Conservation (phyloP, 23 tunicate species). For the Phallusia fumigata region DNA sequence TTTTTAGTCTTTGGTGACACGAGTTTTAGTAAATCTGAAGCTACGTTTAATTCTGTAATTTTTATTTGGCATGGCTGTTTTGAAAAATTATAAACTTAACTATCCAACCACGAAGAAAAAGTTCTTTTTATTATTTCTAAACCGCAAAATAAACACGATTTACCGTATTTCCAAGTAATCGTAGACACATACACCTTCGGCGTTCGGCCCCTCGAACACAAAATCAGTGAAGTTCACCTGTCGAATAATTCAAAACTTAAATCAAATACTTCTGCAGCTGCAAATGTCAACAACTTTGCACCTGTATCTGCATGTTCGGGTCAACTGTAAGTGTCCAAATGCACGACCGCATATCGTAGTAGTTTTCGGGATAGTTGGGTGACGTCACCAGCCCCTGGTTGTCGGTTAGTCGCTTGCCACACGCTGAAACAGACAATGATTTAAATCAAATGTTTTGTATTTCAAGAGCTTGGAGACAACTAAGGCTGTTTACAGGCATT, state of each 20-base stretch:
- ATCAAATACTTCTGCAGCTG: too few species aligned
- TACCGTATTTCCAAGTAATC: constrained; percentile 71
- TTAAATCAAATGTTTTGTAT: too few species aligned
- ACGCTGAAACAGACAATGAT: constrained; percentile 39
- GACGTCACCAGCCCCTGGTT: constrained; percentile 74
- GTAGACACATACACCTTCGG: constrained; percentile 61
- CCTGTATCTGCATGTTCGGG: constrained; percentile 65
- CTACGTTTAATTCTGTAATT: too few species aligned
- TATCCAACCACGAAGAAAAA: too few species aligned
- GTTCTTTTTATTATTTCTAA: too few species aligned
- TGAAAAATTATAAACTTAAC: too few species aligned
- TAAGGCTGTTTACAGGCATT: too few species aligned
- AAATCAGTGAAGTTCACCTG: constrained; percentile 86
- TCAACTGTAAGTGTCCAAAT: constrained; percentile 83
- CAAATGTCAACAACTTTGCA: neutral
- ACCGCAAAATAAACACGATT: too few species aligned
- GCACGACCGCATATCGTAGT: constrained; percentile 58
- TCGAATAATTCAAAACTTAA: constrained; percentile 14
- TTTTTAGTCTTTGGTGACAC: too few species aligned
- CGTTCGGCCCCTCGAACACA: constrained; percentile 54
- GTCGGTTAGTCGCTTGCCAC: constrained; percentile 86
- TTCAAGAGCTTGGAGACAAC: too few species aligned
- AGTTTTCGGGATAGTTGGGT: constrained; percentile 90
- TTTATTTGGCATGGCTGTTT: too few species aligned
- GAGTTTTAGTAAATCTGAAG: too few species aligned